These are phyloP conservation scores for Melanotaenia parkinsoni DNA, from an alignment of 2,797 vertebrate species.

Conservation along the genomic window DNA sequence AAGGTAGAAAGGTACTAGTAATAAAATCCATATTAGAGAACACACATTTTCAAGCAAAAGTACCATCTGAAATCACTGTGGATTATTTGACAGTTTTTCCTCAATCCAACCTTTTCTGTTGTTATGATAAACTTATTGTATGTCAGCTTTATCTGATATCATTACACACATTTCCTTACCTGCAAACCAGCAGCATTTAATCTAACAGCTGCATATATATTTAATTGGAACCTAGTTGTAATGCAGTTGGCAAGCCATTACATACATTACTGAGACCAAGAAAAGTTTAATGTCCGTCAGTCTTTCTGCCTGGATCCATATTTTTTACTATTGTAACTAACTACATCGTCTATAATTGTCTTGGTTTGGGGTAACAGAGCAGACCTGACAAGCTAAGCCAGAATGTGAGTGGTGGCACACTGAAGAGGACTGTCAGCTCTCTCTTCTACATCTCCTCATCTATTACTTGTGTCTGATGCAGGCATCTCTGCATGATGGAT, in stretches of 20 bases:
- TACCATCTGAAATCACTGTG: no score
- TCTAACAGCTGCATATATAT: neutral
- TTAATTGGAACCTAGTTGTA: neutral
- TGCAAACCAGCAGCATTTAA: neutral
- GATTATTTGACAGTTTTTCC: no score
- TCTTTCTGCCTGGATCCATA: constrained; percentile 11
- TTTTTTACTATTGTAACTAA: constrained; percentile 22
- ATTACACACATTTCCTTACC: neutral
- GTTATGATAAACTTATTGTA: no score
- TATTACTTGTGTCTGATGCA: constrained; percentile 73
- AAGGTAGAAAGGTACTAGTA: neutral
- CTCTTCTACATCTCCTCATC: constrained; percentile 70
- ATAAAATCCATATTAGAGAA: neutral
- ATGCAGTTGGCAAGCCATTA: neutral
- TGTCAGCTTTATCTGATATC: no score
- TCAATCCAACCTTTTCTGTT: no score
- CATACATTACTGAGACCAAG: neutral
- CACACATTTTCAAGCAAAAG: no score
- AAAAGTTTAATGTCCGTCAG: neutral
- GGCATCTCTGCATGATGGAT: constrained; percentile 70
- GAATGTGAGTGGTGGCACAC: constrained; percentile 71
- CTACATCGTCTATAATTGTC: constrained; percentile 50
- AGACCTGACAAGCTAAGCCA: constrained; percentile 72
- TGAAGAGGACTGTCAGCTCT: constrained; percentile 72
- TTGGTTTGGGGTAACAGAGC: constrained; percentile 61